Percentiles rank a stretch among this genome's conserved stretches.
phyloP scores from a whole-genome alignment of 2,113 vertebrate species.

The Campylomormyrus tamandua region DNA sequence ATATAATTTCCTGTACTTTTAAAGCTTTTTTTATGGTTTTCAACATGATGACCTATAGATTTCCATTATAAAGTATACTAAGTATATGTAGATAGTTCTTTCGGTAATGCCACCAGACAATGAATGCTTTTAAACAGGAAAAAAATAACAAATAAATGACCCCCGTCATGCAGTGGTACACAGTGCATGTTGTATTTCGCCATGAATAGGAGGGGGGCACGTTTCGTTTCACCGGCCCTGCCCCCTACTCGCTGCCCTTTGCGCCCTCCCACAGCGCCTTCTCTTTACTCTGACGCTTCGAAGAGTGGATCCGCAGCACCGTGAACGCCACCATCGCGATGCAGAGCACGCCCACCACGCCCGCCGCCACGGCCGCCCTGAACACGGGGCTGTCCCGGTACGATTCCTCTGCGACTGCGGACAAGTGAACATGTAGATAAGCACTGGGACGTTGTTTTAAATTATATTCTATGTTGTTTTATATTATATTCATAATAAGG shows the following conservation, averaged over 20 bases:
- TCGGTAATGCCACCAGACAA: not conserved
- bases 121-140: not conserved
- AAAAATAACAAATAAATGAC: not conserved
- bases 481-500: not conserved
- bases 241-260: not conserved
- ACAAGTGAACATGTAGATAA: not conserved
- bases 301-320: slow-evolving; percentile 22
- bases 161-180: slow-evolving; percentile 13
- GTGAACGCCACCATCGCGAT: slow-evolving; percentile 38
- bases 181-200: not conserved
- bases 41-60: not conserved
- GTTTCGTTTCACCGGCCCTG: not conserved
- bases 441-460: not conserved
- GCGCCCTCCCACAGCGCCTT: not conserved
- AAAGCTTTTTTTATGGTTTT: not conserved
- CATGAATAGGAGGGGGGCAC: not conserved
- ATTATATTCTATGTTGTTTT: no score
- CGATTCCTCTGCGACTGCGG: slow-evolving; percentile 34
- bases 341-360: slow-evolving; percentile 33
- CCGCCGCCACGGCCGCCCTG: slow-evolving; percentile 36
- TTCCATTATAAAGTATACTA: slow-evolving; percentile 15
- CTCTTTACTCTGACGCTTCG: not conserved
- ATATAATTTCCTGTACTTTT: not conserved
- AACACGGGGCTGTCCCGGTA: slow-evolving; percentile 5
- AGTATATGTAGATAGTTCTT: not conserved